Conservation (phyloP, 2,888 invertebrate genomes). For the Dioctria rufipes region DNA sequence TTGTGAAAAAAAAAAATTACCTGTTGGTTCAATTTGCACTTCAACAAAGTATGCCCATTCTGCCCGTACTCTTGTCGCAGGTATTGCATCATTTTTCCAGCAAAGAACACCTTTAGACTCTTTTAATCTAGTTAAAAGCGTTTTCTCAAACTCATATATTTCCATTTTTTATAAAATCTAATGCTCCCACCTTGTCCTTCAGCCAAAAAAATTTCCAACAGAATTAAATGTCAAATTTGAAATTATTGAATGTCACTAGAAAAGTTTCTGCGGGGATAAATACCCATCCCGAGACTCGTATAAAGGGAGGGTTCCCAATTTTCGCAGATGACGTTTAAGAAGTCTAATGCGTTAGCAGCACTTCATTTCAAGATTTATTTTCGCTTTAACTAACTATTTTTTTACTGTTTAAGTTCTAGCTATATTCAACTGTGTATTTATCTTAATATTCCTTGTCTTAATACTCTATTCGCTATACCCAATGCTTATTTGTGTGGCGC, state of each 20-base stretch:
- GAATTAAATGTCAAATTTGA: slow-evolving; percentile 19
- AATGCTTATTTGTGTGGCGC: no score
- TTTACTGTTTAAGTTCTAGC: no score
- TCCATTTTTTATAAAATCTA: slow-evolving; percentile 70
- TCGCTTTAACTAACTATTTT: no score
- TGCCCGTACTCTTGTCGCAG: slow-evolving; percentile 72
- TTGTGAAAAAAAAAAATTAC: slow-evolving; percentile 60
- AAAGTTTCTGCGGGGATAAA: no score
- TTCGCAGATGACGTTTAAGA: no score
- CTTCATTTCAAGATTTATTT: no score
- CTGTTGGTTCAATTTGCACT: slow-evolving; percentile 73
- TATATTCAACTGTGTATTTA: no score
- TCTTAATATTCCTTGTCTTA: no score
- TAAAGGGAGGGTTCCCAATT: no score
- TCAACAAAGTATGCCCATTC: slow-evolving; percentile 76
- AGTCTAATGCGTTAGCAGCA: no score
- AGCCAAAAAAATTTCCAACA: background rate
- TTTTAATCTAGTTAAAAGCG: slow-evolving; percentile 73
- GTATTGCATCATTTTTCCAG: slow-evolving; percentile 68
- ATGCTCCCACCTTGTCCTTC: background rate
- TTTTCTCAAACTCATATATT: slow-evolving; percentile 75
- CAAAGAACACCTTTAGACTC: slow-evolving; percentile 74
- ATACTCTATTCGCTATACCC: no score
- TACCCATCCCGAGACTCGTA: no score
- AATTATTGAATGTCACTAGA: background rate